Evolutionary conservation across 1,140 invertebrate species (phyloP), one percentile per base, ranked within the genome.

Genomic region (Eumaeus atala): DNA sequence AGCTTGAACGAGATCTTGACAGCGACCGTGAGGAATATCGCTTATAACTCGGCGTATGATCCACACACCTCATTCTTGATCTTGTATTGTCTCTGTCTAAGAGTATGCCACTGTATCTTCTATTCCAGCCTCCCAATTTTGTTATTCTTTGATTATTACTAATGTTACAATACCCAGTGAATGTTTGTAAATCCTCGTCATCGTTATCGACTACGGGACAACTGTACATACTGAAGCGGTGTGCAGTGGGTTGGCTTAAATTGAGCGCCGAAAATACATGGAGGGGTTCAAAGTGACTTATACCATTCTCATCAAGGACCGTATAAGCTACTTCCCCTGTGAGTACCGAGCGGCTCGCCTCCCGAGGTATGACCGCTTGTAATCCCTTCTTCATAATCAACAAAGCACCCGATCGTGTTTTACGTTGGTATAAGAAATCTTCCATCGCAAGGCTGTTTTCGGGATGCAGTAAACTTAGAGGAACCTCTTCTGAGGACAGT

Each of bases 291-390:
- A 95, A 94, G 76, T 92, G 91, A 54, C 90, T 91, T 18, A 95
- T 90, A 16, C 94, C 94, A 61, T 90, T 90, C 73, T 95, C 93
- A 69, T 95, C 93, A 0, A 95, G 85, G 3, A 95, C 90, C 3
- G 92, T 92, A 63, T 95, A 95, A 3, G 93, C 90, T 1, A 94
- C 90, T 77, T 93, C 88, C 11, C 94, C 94, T 1, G 92, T 93
- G 5, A 94, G 77, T 8, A 95, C 93, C 14, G 90, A 91, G 17
- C 92, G 88, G 38, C 93, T 90, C 0, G 92, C 92, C 74, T 95
- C 93, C 38, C 92, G 88, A 0, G 94, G 94, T 14, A 95, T 91
- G 1, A 95, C 92, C 0, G 92, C 92, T 72, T 95, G 93, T n/a
- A 93, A 66, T 12, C 92, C 92, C 67, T 92, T 91, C 55, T 94